Evolutionary conservation across 2,888 invertebrate species (phyloP), one percentile per base, ranked within the genome.

Genomic region (Tetragonisca angustula): DNA sequence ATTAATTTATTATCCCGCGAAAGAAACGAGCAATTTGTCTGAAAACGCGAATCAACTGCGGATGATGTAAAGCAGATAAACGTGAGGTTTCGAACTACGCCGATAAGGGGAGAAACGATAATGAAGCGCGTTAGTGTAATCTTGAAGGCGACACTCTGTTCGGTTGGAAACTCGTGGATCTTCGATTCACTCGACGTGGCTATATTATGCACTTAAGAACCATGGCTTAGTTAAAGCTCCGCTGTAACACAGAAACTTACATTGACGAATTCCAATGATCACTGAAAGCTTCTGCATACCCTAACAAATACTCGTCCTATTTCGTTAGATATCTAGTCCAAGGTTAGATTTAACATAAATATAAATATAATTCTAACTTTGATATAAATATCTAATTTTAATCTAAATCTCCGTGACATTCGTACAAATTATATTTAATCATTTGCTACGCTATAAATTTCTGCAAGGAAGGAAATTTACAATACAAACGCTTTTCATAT

Each of bases 121-220:
- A 80, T 59, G 64, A 83, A 76, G 32, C 24, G 32, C 49, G 69
- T 61, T 83, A 52, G 19, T n/a, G 43, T 49, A 43, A 76, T 80
- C 68, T 79, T 68, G 27, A 36, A 43, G n/a, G 36, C 43, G 75
- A 78, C 67, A n/a, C 68, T 74, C 56, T 67, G 68, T 49, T 54
- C 54, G 36, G 2, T 62, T 68, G 79, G 72, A 76, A 72, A 80
- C 71, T 54, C 76, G 32, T 62, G 72, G 71, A 80, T 72, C 76
- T 64, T 61, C 61, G 72, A 76, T 72, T 76, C n/a, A 67, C 68
- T 59, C n/a, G 59, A 65, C 43, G 43, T 43, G 43, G 43, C 32
- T 32, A 62, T 50, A 71, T 81, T 81, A 73, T 69, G 64, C 73
- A 69, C 49, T 72, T 62, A 56, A 71, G 54, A 64, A 69, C 24